Conservation (phyloP, 2,888 invertebrate genomes). For the Merodon equestris region DNA sequence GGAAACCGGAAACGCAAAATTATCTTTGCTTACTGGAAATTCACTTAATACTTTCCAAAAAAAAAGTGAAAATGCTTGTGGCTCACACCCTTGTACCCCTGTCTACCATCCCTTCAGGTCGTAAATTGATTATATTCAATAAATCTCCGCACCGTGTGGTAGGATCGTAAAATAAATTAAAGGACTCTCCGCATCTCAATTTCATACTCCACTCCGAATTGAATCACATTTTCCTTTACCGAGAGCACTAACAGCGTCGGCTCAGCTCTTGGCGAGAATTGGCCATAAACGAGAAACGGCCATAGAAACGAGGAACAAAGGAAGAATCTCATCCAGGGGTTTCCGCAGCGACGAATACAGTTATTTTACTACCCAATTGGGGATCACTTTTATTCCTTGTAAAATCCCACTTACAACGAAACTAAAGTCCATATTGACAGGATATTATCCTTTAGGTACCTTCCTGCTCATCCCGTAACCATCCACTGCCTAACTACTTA, state of each 20-base stretch:
- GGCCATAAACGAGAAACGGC: slow-evolving; percentile 36
- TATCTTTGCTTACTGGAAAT: slow-evolving; percentile 51
- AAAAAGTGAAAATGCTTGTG: slow-evolving; percentile 37
- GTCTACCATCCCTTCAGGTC: slow-evolving; percentile 8
- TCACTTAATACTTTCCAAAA: slow-evolving; percentile 49
- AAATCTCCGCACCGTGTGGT: slow-evolving; percentile 57
- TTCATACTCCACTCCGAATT: slow-evolving; percentile 15
- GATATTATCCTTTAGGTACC: slow-evolving; percentile 37
- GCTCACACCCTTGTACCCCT: slow-evolving; percentile 26
- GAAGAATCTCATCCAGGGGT: slow-evolving; percentile 15
- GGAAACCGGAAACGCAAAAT: slow-evolving; percentile 64
- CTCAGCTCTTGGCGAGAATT: slow-evolving; percentile 20
- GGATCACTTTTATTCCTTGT: slow-evolving; percentile 68
- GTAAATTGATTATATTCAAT: slow-evolving; percentile 59
- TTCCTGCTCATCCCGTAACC: no score
- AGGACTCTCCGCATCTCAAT: slow-evolving; percentile 42
- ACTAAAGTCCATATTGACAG: slow-evolving; percentile 68
- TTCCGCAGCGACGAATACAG: slow-evolving; percentile 38
- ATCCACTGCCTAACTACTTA: neutral
- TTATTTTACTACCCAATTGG: slow-evolving; percentile 66
- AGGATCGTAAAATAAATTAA: slow-evolving; percentile 64
- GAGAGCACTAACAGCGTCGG: neutral
- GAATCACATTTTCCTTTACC: neutral
- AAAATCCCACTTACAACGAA: slow-evolving; percentile 63
- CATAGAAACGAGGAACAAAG: slow-evolving; percentile 14